A percentile compares a stretch with the other conserved stretches of the same genome.
Evolutionary conservation across 2,113 vertebrate genomes (phyloP).

Genomic region (Solenodon paradoxus): DNA sequence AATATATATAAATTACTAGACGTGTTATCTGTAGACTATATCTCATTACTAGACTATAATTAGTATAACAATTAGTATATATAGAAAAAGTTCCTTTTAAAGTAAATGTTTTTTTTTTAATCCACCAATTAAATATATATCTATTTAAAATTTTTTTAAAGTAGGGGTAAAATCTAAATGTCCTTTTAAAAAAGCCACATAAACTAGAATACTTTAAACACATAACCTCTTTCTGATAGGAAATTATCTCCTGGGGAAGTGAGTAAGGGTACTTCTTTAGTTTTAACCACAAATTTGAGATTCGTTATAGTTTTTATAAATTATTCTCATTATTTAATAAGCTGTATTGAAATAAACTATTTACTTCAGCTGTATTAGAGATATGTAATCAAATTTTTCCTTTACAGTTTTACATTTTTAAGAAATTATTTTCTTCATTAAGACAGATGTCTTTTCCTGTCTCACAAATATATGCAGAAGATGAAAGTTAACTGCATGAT

Average conservation of each 20-base stretch:
- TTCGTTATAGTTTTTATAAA: not conserved
- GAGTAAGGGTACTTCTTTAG: not conserved
- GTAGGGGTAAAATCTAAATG: not conserved
- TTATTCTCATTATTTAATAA: conserved; percentile 10
- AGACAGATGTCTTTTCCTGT: not conserved
- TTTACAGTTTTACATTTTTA: not conserved
- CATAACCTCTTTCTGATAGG: not conserved
- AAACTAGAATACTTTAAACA: not conserved
- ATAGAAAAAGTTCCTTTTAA: not conserved
- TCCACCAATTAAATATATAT: not conserved
- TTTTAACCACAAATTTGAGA: not conserved
- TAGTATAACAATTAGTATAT: not conserved
- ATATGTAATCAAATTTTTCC: not conserved
- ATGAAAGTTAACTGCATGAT: not conserved
- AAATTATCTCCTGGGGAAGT: not conserved
- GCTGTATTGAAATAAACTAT: not conserved
- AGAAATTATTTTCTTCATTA: not conserved
- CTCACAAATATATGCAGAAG: not conserved
- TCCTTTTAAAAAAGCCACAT: not conserved
- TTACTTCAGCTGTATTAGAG: not conserved
- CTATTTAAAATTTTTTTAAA: conserved; percentile 16
- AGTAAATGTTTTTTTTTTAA: too few species aligned
- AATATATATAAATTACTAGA: not conserved
- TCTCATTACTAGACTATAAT: not conserved
- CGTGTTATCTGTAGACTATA: not conserved